Base-by-base conservation (phyloP, 2,113 vertebrate species). In the Pardalotus punctatus region DNA sequence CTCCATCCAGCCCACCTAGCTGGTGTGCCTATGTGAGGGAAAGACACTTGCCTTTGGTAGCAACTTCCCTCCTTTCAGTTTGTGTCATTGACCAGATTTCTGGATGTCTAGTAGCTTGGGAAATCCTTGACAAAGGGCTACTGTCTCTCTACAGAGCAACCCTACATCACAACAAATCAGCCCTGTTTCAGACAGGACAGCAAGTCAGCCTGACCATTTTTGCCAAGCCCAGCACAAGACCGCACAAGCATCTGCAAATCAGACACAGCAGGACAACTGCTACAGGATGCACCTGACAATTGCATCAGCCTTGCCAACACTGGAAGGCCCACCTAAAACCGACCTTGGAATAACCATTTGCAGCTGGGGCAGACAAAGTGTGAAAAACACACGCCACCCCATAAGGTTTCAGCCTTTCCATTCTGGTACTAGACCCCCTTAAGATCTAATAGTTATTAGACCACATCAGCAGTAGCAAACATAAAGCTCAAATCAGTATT, bases 1-100 rank as follows among this genome's bases (percentile, higher is more conserved):
- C 29, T 67, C 51, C 76, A 60, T 5, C 56, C 40, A 78, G 28
- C 69, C 70, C 2, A 8, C 28, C 56, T 16, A 38, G 31, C 36
- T 25, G n/a, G 13, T 4, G 3, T 43, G 53, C 36, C 50, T 40
- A 1, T 0, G 15, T 3, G 10, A 50, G 21, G 17, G 33, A 60
- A 74, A 35, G 14, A 66, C 20, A 40, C 8, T 14, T 24, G 16
- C 5, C 42, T 57, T 54, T 5, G 62, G 25, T 6, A 71, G 17
- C 7, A 53, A 36, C 28, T 36, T 66, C 5, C 3, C 9, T 79
- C 45, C 51, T 60, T 86, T 45, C 66, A 48, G 13, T 60, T 65
- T 78, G 15, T 16, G 60, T 50, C 20, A 6, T 35, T 66, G 28
- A 65, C 14, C 53, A 40, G 16, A 51, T 40, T 58, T 85, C 64